Evolutionary conservation across 2,888 invertebrate species (phyloP).

Genomic region (Amblyjoppa proteus): DNA sequence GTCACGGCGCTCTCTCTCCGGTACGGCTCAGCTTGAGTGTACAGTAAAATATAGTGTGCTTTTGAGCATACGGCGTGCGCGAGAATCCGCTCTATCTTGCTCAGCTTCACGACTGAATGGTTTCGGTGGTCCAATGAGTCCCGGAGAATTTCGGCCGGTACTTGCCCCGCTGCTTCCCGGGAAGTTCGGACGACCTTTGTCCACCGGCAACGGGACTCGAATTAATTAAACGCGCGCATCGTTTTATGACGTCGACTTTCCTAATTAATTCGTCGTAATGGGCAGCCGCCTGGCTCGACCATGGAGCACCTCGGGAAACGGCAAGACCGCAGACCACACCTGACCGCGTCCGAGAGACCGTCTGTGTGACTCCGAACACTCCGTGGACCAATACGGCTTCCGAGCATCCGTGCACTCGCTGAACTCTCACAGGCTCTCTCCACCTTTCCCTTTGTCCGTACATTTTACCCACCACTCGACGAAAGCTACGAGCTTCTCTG

Average conservation of each 20-base stretch:
- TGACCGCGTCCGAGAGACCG: conserved; percentile 57
- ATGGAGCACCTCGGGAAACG: conserved; percentile 30
- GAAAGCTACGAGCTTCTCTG: not conserved
- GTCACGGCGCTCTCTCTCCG: conserved; percentile 31
- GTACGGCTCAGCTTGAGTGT: conserved; percentile 38
- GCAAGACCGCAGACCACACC: conserved; percentile 68
- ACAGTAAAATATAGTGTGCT: conserved; percentile 11
- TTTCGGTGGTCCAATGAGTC: conserved; percentile 55
- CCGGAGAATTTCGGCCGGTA: conserved; percentile 57
- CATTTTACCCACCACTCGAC: not conserved
- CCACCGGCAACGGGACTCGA: conserved; percentile 66
- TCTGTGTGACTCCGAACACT: conserved; percentile 11
- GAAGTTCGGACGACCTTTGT: conserved; percentile 69
- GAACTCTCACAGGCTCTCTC: not conserved
- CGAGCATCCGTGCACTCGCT: conserved; percentile 1
- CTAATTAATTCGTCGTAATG: conserved; percentile 74
- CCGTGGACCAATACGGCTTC: not conserved
- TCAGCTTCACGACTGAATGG: conserved; percentile 56
- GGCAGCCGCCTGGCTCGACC: conserved; percentile 43
- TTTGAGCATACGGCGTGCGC: not conserved
- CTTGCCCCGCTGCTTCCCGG: conserved; percentile 24
- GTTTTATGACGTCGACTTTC: conserved; percentile 74
- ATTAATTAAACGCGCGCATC: conserved; percentile 73
- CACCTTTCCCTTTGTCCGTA: not conserved
- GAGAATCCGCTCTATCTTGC: conserved; percentile 48